Evolutionary conservation across 1,140 invertebrate species (phyloP).

Genomic region (Lepidotrigona ventralis): DNA sequence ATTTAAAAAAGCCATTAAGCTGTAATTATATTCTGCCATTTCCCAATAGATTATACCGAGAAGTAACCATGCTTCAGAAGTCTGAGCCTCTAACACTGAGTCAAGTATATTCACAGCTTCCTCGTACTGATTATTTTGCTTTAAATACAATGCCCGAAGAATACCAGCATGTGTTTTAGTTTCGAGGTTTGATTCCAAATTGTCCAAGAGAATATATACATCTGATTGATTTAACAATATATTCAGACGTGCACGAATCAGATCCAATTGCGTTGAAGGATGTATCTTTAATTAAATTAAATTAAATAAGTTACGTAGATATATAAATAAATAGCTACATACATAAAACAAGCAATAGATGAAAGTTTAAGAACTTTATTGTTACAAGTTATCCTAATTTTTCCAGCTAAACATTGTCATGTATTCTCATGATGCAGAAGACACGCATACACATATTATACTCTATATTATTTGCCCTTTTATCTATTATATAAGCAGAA

Average conservation of each 20-base stretch:
- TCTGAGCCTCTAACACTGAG: slow-evolving; percentile 72
- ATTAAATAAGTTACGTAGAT: slow-evolving; percentile 31
- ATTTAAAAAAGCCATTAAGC: slow-evolving; percentile 85
- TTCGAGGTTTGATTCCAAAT: slow-evolving; percentile 71
- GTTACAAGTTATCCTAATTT: neutral
- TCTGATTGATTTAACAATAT: slow-evolving; percentile 67
- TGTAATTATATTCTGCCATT: slow-evolving; percentile 82
- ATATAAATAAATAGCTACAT: neutral
- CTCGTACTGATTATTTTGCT: slow-evolving; percentile 80
- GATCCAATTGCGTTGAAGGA: slow-evolving; percentile 56
- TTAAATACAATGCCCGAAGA: slow-evolving; percentile 69
- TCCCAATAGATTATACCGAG: slow-evolving; percentile 86
- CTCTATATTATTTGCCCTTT: too few species aligned
- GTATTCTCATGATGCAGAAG: too few species aligned
- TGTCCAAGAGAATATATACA: slow-evolving; percentile 60
- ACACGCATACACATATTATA: too few species aligned
- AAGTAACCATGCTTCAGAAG: slow-evolving; percentile 82
- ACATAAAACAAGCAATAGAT: neutral
- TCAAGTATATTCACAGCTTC: slow-evolving; percentile 81
- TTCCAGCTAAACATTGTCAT: too few species aligned
- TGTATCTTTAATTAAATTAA: slow-evolving; percentile 49
- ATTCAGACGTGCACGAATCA: slow-evolving; percentile 70
- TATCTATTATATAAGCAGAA: too few species aligned
- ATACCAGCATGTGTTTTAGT: slow-evolving; percentile 63
- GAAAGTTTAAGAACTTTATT: slow-evolving; percentile 20